Base-by-base conservation (phyloP, 2,888 invertebrate genomes). In the Caradrina clavipalpis region DNA sequence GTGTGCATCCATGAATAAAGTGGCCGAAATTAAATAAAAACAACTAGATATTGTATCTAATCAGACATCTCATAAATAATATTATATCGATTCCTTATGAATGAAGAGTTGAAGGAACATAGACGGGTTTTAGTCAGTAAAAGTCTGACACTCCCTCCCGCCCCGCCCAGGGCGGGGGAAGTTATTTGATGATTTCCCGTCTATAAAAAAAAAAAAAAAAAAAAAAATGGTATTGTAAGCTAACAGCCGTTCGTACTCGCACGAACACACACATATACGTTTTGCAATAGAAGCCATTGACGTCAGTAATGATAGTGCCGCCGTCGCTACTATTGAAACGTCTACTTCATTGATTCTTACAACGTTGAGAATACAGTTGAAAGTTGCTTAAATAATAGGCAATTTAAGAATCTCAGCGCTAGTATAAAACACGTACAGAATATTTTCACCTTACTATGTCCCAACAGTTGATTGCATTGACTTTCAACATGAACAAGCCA, bases 401-500 rank as follows among this genome's bases (percentile, higher is more conserved):
- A 53, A 35, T 56, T 39, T 39, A 66, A 17, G 15, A 74, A 64
- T 54, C 47, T 57, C 13, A n/a, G 6, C 47, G 22, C 22, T 53
- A 53, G 58, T 57, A 61, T 19, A 51, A 39, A 69, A 47, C 72
- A 79, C 75, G 69, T 77, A 73, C 63, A 58, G 49, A 72, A 63
- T 71, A 80, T 76, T 80, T 80, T 71, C 60, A 76, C 59, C 31
- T 63, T 49, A 63, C 54, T 73, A 51, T 80, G 73, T 73, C 70
- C 45, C 73, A 78, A 83, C 53, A 72, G 64, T 75, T 54, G 71
- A 77, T 83, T 79, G 53, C 78, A 78, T 81, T 78, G 68, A 78
- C 77, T 83, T 84, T 81, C 76, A 74, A 81, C 74, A 85, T 62
- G 26, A 59, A 69, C 69, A 69, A 73, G 31, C 62, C 65, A 78